A percentile compares a stretch with the other conserved stretches of the same genome.
phyloP scores from a whole-genome alignment of 2,888 invertebrate genomes.

The Kuschelorhynchus macadamiae region DNA sequence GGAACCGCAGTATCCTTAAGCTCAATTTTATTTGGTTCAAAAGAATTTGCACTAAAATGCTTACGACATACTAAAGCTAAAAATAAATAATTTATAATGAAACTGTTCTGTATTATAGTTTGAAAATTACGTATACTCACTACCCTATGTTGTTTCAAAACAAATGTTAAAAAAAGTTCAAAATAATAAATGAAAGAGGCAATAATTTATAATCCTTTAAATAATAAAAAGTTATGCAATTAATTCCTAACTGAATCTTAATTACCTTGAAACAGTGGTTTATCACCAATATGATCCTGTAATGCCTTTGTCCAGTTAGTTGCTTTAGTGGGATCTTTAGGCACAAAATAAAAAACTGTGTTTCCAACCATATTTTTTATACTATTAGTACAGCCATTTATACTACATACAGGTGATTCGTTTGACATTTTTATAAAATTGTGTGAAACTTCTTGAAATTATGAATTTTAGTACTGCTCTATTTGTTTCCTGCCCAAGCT shows the following conservation, averaged over 20 bases:
- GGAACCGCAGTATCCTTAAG: conserved; percentile 14
- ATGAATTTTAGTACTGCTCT: neutral
- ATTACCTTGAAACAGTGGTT: too few species aligned
- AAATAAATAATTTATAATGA: conserved; percentile 1
- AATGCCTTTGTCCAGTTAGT: conserved; percentile 11
- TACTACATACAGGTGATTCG: conserved; percentile 13
- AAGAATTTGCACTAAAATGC: conserved; percentile 1
- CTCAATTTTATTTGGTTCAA: conserved; percentile 24
- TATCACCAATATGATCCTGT: neutral
- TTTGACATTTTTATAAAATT: conserved; percentile 4
- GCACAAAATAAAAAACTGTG: conserved; percentile 23
- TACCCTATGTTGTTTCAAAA: too few species aligned
- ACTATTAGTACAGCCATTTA: conserved; percentile 20
- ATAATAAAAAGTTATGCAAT: too few species aligned
- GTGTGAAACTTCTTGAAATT: too few species aligned
- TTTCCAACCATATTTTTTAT: neutral
- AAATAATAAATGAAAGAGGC: too few species aligned
- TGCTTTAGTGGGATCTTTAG: conserved; percentile 11
- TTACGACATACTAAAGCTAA: conserved; percentile 10
- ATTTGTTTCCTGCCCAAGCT: conserved; percentile 59
- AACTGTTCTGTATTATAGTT: too few species aligned
- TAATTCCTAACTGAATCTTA: too few species aligned
- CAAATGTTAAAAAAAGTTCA: too few species aligned
- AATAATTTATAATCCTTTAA: too few species aligned
- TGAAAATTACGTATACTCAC: too few species aligned